Evolutionary conservation across 2,113 vertebrate genomes (phyloP).

Genomic region (Brachyhypopomus gauderio): DNA sequence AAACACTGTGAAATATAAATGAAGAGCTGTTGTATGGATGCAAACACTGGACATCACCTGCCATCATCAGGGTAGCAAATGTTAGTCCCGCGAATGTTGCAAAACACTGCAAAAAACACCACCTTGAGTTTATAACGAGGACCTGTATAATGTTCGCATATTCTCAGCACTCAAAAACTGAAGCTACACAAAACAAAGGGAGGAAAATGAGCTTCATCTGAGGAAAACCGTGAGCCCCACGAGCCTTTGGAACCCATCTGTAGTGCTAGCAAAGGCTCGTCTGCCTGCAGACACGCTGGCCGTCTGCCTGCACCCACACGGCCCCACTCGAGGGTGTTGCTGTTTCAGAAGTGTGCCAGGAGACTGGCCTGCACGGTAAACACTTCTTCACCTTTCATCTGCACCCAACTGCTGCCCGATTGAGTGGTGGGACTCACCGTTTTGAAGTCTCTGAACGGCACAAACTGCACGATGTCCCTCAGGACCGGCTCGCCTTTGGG

Average conservation of each 20-base stretch:
- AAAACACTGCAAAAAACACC: slow-evolving; percentile 25
- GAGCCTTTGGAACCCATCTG: slow-evolving; percentile 53
- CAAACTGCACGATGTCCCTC: slow-evolving; percentile 92
- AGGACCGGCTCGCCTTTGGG: slow-evolving; percentile 88
- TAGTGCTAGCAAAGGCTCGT: slow-evolving; percentile 35
- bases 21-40: not conserved
- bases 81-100: not conserved
- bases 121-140: slow-evolving; percentile 6
- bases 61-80: slow-evolving; percentile 18
- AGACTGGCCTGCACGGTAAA: slow-evolving; percentile 29
- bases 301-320: slow-evolving; percentile 46
- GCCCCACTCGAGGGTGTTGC: slow-evolving; percentile 18
- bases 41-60: not conserved
- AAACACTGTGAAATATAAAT: not conserved
- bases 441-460: slow-evolving; percentile 95
- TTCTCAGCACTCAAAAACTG: slow-evolving; percentile 15
- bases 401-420: not conserved
- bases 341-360: slow-evolving; percentile 19
- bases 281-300: slow-evolving; percentile 22
- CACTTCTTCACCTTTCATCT: not conserved
- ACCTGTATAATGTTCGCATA: not conserved
- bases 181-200: slow-evolving; percentile 33
- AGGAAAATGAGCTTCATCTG: slow-evolving; percentile 28
- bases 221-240: slow-evolving; percentile 44
- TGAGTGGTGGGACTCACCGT: slow-evolving; percentile 76